A percentile compares a stretch with the other conserved stretches of the same genome.
These are phyloP conservation scores for Cheirogaleus major DNA, from an alignment of 2,797 vertebrate species.

Conservation along the genomic window DNA sequence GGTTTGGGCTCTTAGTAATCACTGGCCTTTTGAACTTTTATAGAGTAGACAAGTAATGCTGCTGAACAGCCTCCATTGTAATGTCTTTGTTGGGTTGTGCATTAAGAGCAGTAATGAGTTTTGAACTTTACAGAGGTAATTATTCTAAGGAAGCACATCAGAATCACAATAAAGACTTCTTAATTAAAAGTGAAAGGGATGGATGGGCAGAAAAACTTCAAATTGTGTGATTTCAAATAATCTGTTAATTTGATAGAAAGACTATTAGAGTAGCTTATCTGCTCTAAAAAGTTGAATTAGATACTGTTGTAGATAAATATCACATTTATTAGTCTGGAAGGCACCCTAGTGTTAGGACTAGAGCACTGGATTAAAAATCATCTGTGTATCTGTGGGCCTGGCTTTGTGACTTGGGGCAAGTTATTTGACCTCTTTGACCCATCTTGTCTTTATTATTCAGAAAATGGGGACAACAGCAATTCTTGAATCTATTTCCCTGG, in stretches of 20 bases:
- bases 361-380: not conserved
- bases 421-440: not conserved
- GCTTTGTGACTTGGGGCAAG: not conserved
- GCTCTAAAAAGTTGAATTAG: slow-evolving; percentile 30
- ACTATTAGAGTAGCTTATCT: not conserved
- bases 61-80: not conserved
- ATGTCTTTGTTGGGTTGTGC: not conserved
- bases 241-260: not conserved
- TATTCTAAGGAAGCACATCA: slow-evolving; percentile 31
- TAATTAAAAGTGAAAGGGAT: not conserved
- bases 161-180: slow-evolving; percentile 19
- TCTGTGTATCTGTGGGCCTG: not conserved
- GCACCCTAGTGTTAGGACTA: not conserved
- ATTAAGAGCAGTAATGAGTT: not conserved
- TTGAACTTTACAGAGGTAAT: not conserved
- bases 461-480: not conserved
- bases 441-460: slow-evolving; percentile 36
- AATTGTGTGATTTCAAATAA: not conserved
- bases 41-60: not conserved
- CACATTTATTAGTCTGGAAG: not conserved
- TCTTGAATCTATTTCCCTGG: not conserved
- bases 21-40: slow-evolving; percentile 64
- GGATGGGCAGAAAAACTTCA: not conserved
- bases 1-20: slow-evolving; percentile 31
- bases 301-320: not conserved